A percentile compares a stretch with the other conserved stretches of the same genome.
These are phyloP conservation scores for Gymnocephalus cernua DNA, from an alignment of 2,113 vertebrate species.

Conservation along the genomic window DNA sequence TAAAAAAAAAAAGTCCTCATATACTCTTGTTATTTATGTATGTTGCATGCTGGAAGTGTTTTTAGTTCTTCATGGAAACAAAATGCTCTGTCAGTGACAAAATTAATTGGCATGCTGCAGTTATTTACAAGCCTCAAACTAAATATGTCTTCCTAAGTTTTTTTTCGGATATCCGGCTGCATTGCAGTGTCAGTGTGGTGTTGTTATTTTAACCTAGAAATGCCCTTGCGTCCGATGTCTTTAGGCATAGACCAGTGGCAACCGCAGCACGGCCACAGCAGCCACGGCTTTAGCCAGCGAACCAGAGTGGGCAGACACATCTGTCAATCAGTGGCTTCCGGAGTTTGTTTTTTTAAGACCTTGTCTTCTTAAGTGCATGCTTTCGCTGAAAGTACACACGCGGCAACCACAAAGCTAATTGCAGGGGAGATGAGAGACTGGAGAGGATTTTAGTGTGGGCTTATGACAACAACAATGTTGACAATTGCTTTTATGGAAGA, in stretches of 20 bases:
- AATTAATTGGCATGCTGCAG: conserved; percentile 13
- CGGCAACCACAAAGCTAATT: conserved; percentile 72
- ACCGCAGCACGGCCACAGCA: conserved; percentile 72
- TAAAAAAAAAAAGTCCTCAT: too few relatives aligned
- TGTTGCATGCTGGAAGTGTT: conserved; percentile 27
- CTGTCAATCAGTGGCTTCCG: conserved; percentile 81
- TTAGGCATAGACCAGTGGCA: conserved; percentile 53
- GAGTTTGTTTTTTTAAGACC: conserved; percentile 77
- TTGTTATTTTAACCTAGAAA: conserved; percentile 78
- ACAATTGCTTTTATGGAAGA: conserved; percentile 24
- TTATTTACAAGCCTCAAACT: conserved; percentile 69
- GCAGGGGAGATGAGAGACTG: conserved; percentile 56
- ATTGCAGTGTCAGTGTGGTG: conserved; percentile 61
- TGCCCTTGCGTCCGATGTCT: conserved; percentile 73
- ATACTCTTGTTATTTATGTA: conserved; percentile 11
- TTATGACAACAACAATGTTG: conserved; percentile 28
- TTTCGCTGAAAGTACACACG: conserved; percentile 62
- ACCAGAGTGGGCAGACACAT: conserved; percentile 78
- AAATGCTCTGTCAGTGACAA: conserved; percentile 39
- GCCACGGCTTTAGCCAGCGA: conserved; percentile 67
- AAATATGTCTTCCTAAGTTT: conserved; percentile 69
- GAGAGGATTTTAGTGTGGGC: conserved; percentile 50
- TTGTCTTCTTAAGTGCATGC: conserved; percentile 70
- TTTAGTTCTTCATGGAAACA: conserved; percentile 41
- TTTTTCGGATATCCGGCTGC: conserved; percentile 83